These are phyloP conservation scores for Ectobius pallidus DNA, from an alignment of 2,888 invertebrate species.

Conservation along the genomic window DNA sequence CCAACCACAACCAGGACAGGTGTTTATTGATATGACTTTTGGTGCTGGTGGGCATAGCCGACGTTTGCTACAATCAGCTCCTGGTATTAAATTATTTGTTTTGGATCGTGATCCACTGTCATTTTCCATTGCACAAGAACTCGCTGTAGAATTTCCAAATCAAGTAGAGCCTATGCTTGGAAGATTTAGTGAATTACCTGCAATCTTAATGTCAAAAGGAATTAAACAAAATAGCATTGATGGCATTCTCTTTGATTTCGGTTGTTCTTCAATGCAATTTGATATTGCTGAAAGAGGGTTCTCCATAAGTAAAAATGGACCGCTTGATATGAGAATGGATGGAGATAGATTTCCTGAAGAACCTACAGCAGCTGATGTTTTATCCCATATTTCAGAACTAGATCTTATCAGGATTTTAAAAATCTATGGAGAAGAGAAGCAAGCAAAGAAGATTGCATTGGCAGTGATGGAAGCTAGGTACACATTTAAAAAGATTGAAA, in stretches of 20 bases:
- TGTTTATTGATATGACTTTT: slow-evolving; percentile 93
- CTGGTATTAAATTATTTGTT: slow-evolving; percentile 73
- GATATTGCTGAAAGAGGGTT: slow-evolving; percentile 84
- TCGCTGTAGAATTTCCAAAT: slow-evolving; percentile 70
- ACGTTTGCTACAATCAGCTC: slow-evolving; percentile 69
- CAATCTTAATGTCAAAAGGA: slow-evolving; percentile 64
- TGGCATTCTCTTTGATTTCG: slow-evolving; percentile 90
- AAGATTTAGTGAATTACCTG: slow-evolving; percentile 84
- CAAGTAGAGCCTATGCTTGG: slow-evolving; percentile 83
- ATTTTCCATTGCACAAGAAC: slow-evolving; percentile 66
- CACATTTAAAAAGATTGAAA: slow-evolving; percentile 74
- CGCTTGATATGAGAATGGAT: slow-evolving; percentile 97
- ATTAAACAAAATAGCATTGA: slow-evolving; percentile 75
- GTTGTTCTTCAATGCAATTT: slow-evolving; percentile 95
- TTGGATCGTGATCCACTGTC: slow-evolving; percentile 90
- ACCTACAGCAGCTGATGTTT: slow-evolving; percentile 86
- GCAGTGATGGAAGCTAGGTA: slow-evolving; percentile 85
- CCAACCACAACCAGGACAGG: slow-evolving; percentile 65
- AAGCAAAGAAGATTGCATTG: slow-evolving; percentile 84
- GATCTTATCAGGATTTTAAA: slow-evolving; percentile 86
- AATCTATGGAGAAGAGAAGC: slow-evolving; percentile 89
- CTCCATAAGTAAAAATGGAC: slow-evolving; percentile 82
- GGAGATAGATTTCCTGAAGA: slow-evolving; percentile 69
- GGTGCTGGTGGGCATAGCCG: slow-evolving; percentile 91
- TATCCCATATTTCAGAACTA: slow-evolving; percentile 77